Evolutionary conservation across 35 echinoderm and acorn worm species (phyloP), one percentile per base, ranked within the genome.

Genomic region (Apostichopus parvimensis): DNA sequence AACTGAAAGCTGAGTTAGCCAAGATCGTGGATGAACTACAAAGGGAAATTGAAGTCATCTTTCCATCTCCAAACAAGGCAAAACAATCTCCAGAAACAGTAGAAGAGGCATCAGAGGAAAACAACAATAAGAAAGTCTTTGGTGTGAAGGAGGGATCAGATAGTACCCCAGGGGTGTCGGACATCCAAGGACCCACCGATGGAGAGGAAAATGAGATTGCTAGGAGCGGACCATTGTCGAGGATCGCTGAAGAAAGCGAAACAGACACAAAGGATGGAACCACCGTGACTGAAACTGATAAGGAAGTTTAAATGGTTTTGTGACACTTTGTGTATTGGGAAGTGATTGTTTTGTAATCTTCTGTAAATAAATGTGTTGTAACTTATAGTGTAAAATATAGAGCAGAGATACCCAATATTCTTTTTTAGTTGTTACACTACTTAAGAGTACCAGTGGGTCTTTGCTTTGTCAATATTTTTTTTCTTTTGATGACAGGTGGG

Each of bases 41-140:
- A 21, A 91, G 92, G 34, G 96, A 98, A 55, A 93, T 79, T 70
- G 89, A 95, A 15, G 90, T 95, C 86, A 95, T 98, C 62, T 98
- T 94, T 58, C 96, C 96, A 11, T 91, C 96, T 9, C 90, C 96
- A 12, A 89, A 80, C 14, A 79, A 62, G 66, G 70, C 68, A 24
- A 88, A 21, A 14, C 57, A 87, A 24, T 12, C 12, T 61, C 12
- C 58, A 9, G 77, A 56, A 25, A 61, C 58, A 61, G 45, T 45
- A 9, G 54, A 87, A 87, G 26, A 45, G 54, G 56, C 53, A 53
- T 23, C 88, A n/a, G 77, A 56, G 25, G 88, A 78, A 8, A 87
- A 62, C 14, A 91, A 94, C n/a, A 28, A 45, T 53, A 92, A 93
- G 1, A 89, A 90, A 57, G 77, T 80, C 14, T 56, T 54, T 73